Percentiles rank a stretch among this genome's conserved stretches.
Conservation (phyloP, 2,888 invertebrate genomes). For the Apoda limacodes region DNA sequence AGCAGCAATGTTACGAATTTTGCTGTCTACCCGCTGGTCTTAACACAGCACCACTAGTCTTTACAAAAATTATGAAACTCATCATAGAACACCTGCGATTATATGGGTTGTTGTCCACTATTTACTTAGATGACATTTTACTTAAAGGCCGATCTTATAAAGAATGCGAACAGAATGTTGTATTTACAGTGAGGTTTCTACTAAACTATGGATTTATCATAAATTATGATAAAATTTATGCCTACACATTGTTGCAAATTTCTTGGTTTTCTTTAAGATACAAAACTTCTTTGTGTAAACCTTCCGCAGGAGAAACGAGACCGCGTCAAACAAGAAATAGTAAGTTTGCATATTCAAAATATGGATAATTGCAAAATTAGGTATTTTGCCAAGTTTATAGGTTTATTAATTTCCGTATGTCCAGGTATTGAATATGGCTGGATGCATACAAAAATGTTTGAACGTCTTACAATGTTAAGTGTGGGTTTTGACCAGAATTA, state of each 20-base stretch:
- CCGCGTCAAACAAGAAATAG: neutral
- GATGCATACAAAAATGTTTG: conserved; percentile 8
- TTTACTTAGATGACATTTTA: conserved; percentile 12
- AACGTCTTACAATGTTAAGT: conserved; percentile 4
- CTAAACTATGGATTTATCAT: conserved; percentile 11
- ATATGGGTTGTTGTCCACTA: conserved; percentile 7
- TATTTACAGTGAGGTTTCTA: neutral
- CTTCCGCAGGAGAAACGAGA: conserved; percentile 2
- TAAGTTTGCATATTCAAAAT: neutral
- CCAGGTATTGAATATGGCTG: conserved; percentile 3
- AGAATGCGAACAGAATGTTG: conserved; percentile 11
- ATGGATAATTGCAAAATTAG: conserved; percentile 2
- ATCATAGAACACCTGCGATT: too few relatives aligned
- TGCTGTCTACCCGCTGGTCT: too few relatives aligned
- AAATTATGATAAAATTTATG: conserved; percentile 9
- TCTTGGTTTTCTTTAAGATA: conserved; percentile 11
- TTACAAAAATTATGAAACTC: too few relatives aligned
- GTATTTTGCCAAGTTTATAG: conserved; percentile 5
- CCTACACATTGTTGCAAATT: conserved; percentile 9
- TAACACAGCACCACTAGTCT: too few relatives aligned
- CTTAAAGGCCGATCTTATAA: conserved; percentile 2
- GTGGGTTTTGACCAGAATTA: too few relatives aligned
- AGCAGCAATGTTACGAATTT: too few relatives aligned
- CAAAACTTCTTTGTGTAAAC: conserved; percentile 1
- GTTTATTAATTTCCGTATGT: conserved; percentile 5